Conservation (phyloP, 2,113 vertebrate genomes). For the Ceuthmochares aereus region DNA sequence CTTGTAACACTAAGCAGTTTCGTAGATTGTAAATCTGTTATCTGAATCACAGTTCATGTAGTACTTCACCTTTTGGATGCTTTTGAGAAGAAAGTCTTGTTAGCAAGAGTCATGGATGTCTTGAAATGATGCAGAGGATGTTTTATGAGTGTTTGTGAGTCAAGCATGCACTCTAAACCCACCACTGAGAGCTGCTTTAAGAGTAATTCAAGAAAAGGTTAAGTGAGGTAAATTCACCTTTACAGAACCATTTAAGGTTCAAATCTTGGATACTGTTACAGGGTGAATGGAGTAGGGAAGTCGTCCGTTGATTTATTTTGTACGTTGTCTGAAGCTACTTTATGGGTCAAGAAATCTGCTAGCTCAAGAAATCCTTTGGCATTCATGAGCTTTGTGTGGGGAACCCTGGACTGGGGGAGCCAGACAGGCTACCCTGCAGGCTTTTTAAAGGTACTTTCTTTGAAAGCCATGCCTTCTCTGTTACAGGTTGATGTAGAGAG, state of each 20-base stretch:
- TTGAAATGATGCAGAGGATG: slow-evolving; percentile 57
- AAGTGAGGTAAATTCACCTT: slow-evolving; percentile 53
- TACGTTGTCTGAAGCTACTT: not conserved
- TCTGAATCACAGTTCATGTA: slow-evolving; percentile 27
- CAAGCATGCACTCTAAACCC: slow-evolving; percentile 47
- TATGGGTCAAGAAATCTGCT: not conserved
- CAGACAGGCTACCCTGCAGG: not conserved
- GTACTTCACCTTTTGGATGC: slow-evolving; percentile 49
- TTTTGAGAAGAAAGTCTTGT: slow-evolving; percentile 62
- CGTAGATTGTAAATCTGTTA: not conserved
- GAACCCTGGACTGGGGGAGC: not conserved
- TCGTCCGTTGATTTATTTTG: not conserved
- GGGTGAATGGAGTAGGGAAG: not conserved
- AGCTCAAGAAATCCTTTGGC: not conserved
- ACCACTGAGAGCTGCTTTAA: slow-evolving; percentile 16
- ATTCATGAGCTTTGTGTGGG: not conserved
- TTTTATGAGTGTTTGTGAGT: slow-evolving; percentile 55
- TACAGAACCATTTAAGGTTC: not conserved
- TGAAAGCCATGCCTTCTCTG: not conserved
- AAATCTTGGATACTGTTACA: slow-evolving; percentile 27
- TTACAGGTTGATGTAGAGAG: not conserved
- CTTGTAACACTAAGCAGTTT: slow-evolving; percentile 28
- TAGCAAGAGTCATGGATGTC: slow-evolving; percentile 57
- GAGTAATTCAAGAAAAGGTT: slow-evolving; percentile 37
- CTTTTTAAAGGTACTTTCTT: not conserved